These are phyloP conservation scores for Gastrophysa polygoni DNA, from an alignment of 2,888 invertebrate genomes.

Conservation along the genomic window DNA sequence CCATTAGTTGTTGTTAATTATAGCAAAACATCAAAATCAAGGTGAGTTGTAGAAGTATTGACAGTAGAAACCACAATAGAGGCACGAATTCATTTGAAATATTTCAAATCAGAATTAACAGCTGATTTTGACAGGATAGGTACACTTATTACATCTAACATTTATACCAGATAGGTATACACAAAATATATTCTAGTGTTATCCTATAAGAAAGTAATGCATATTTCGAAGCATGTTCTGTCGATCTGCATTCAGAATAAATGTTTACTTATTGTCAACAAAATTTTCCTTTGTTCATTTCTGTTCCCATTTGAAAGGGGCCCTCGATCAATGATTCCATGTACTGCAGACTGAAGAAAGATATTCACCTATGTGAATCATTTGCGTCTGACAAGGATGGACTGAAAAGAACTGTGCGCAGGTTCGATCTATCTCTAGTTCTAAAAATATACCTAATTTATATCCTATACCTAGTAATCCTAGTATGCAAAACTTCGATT, in stretches of 20 bases:
- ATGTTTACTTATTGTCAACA: too few species aligned
- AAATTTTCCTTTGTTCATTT: constrained; percentile 43
- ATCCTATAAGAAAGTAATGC: too few species aligned
- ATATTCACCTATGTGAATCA: not conserved
- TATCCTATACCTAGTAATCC: too few species aligned
- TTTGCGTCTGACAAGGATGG: not conserved
- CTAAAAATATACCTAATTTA: not conserved
- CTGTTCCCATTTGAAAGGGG: constrained; percentile 44
- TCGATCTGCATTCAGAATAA: too few species aligned
- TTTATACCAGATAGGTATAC: too few species aligned
- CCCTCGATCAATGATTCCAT: constrained; percentile 54
- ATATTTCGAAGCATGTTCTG: too few species aligned
- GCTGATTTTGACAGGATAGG: constrained; percentile 25
- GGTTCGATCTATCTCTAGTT: not conserved
- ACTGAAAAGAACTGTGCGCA: not conserved
- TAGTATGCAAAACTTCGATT: too few species aligned
- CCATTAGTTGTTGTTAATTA: constrained; percentile 43
- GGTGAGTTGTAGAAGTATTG: constrained; percentile 34
- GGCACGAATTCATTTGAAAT: not conserved
- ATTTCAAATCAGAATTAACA: constrained; percentile 21
- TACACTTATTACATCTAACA: too few species aligned
- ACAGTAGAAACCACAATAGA: not conserved
- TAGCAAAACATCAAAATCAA: constrained; percentile 22
- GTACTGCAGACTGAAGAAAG: constrained; percentile 8
- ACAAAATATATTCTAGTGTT: too few species aligned